Evolutionary conservation across 2,113 vertebrate genomes (phyloP).

Genomic region (Cinclus cinclus): DNA sequence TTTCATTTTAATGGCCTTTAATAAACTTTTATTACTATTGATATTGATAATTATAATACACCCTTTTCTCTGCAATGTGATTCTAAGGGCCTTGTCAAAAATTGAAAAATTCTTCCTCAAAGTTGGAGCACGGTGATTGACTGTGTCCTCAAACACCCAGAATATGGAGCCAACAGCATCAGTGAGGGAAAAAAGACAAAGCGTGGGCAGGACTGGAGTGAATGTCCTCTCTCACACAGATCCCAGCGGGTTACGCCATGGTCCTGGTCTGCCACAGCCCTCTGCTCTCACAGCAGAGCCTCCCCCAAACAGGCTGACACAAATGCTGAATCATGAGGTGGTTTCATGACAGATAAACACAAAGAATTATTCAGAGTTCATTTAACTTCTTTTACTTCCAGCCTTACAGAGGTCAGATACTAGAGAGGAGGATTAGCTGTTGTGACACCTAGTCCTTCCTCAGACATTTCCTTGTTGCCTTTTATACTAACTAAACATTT

Average conservation of each 20-base stretch:
- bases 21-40: constrained; percentile 99
- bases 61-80: constrained; percentile 85
- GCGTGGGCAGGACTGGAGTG: not conserved
- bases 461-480: not conserved
- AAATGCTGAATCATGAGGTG: not conserved
- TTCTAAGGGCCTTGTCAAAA: constrained; percentile 79
- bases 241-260: not conserved
- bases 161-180: not conserved
- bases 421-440: constrained; percentile 33
- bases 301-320: not conserved
- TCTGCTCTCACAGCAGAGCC: not conserved
- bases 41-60: constrained; percentile 98
- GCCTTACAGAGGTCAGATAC: constrained; percentile 9
- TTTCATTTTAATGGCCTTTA: constrained; percentile 99
- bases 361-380: constrained; percentile 17
- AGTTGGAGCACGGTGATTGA: constrained; percentile 25
- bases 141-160: not conserved
- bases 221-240: not conserved
- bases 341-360: constrained; percentile 35
- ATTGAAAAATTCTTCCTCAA: constrained; percentile 74
- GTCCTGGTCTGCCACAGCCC: not conserved
- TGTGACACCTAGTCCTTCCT: not conserved
- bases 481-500: constrained; percentile 8
- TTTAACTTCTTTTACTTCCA: constrained; percentile 44
- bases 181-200: not conserved